Percentiles rank a stretch among this genome's conserved stretches.
These are phyloP conservation scores for Basileuterus tristriatus DNA, from an alignment of 2,797 vertebrate genomes.

Conservation along the genomic window DNA sequence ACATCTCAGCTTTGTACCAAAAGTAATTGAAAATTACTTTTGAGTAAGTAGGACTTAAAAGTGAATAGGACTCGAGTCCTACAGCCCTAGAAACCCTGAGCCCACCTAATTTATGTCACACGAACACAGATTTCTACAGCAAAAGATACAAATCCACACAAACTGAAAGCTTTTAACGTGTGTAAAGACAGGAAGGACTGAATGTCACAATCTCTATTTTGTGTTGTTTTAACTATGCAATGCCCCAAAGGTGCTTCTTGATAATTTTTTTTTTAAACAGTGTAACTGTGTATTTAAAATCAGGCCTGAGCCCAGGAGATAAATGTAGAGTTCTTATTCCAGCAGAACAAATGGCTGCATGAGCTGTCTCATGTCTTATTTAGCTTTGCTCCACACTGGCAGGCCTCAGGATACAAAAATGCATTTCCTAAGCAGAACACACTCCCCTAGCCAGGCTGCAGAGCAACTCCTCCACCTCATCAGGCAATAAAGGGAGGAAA, in stretches of 20 bases:
- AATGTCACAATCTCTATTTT: neutral
- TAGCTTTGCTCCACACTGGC: neutral
- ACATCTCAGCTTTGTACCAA: neutral
- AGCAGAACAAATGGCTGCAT: constrained; percentile 3
- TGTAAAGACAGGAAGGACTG: neutral
- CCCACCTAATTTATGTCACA: neutral
- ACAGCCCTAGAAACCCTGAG: neutral
- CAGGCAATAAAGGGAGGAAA: neutral
- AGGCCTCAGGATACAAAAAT: neutral
- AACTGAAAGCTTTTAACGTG: neutral
- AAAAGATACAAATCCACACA: neutral
- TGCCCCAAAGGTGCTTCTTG: neutral
- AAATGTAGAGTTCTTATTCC: neutral
- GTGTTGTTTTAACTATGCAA: neutral
- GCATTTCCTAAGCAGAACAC: neutral
- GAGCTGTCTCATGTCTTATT: neutral
- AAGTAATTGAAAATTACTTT: neutral
- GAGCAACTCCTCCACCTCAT: neutral
- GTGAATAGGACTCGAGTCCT: neutral
- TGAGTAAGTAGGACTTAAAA: too few relatives aligned
- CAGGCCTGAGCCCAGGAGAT: constrained; percentile 4
- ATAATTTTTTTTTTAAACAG: neutral
- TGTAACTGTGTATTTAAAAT: neutral
- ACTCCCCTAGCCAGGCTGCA: neutral
- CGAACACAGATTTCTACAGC: neutral